These are phyloP conservation scores for Microplitis manilae DNA, from an alignment of 2,888 invertebrate species.

Conservation along the genomic window DNA sequence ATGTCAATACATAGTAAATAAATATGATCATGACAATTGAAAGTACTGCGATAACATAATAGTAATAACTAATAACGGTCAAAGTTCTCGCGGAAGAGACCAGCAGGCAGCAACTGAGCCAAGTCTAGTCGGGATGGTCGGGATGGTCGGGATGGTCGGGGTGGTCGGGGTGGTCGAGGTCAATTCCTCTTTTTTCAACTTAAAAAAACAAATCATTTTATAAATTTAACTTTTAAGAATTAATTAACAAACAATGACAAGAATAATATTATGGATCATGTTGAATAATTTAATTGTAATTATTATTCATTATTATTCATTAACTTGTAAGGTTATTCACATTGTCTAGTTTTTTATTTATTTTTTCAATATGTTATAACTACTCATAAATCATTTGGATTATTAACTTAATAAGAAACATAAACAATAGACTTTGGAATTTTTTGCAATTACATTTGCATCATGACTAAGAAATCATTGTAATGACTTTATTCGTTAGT, in stretches of 20 bases:
- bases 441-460: neutral
- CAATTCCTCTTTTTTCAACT: neutral
- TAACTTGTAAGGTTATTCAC: neutral
- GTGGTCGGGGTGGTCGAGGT: neutral
- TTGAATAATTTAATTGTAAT: neutral
- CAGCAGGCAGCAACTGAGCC: no score
- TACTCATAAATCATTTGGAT: no score
- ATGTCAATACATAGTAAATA: constrained; percentile 13
- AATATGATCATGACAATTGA: neutral
- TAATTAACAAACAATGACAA: constrained; percentile 25
- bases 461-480: neutral
- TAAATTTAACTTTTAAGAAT: neutral
- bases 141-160: no score
- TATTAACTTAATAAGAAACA: no score
- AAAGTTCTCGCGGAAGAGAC: constrained; percentile 19
- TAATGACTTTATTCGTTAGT: neutral
- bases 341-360: no score
- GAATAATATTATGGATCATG: neutral
- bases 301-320: neutral
- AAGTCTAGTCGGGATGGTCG: neutral
- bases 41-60: neutral
- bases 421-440: neutral
- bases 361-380: no score
- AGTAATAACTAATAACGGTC: neutral
- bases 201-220: neutral